Evolutionary conservation across 2,888 invertebrate species (phyloP).

Genomic region (Thecocarcelia acutangulata): DNA sequence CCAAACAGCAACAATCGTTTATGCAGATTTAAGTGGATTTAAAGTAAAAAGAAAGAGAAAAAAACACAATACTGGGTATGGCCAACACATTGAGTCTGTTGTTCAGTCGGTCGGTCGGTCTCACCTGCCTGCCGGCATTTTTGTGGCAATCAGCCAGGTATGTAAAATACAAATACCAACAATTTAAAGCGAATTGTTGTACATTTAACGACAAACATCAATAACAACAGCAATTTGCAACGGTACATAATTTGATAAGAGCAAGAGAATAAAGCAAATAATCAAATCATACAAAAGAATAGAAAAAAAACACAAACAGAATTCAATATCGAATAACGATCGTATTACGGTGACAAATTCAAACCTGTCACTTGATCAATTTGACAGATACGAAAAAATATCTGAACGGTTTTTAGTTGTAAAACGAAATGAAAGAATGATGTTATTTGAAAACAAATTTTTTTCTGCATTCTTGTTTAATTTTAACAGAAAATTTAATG

Average conservation of each 20-base stretch:
- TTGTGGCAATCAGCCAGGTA: slow-evolving; percentile 57
- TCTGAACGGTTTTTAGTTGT: slow-evolving; percentile 25
- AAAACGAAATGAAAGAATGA: slow-evolving; percentile 44
- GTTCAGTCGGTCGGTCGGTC: no score
- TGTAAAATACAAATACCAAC: slow-evolving; percentile 53
- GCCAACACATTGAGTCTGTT: slow-evolving; percentile 15
- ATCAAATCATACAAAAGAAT: slow-evolving; percentile 41
- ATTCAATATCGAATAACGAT: slow-evolving; percentile 31
- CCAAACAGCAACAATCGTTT: no score
- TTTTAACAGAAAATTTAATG: neutral
- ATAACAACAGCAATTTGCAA: slow-evolving; percentile 47
- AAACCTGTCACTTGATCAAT: slow-evolving; percentile 58
- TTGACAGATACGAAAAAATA: slow-evolving; percentile 42
- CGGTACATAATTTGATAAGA: slow-evolving; percentile 65
- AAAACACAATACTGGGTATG: neutral
- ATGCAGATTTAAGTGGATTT: no score
- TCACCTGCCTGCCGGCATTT: slow-evolving; percentile 7
- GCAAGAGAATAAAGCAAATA: slow-evolving; percentile 5
- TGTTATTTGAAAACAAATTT: slow-evolving; percentile 18
- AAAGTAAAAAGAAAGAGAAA: no score
- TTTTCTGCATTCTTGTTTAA: neutral
- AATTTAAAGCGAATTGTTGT: slow-evolving; percentile 52
- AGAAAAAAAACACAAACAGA: slow-evolving; percentile 16
- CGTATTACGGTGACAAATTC: slow-evolving; percentile 54
- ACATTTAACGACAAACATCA: slow-evolving; percentile 27